Conservation (phyloP, 1,140 invertebrate genomes). For the Pentalonia nigronervosa region DNA sequence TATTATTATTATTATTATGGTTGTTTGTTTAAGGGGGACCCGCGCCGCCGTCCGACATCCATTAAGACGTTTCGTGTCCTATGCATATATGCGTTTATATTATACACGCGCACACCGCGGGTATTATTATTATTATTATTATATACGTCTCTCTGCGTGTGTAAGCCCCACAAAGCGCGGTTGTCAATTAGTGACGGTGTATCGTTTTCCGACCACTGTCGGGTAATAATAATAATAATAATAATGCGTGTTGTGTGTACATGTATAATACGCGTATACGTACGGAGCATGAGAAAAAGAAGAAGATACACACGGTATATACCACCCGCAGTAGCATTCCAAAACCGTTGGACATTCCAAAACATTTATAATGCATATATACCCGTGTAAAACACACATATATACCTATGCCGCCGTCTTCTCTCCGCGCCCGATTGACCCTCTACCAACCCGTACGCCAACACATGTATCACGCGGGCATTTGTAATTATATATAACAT, state of each 20-base stretch:
- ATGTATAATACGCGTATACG: background rate
- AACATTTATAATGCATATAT: background rate
- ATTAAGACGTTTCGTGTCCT: constrained; percentile 34
- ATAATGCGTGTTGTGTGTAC: background rate
- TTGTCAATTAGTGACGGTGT: constrained; percentile 47
- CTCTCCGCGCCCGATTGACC: background rate
- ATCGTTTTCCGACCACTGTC: constrained; percentile 39
- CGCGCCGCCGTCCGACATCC: background rate
- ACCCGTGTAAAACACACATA: no score
- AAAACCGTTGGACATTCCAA: constrained; percentile 49
- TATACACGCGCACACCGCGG: background rate
- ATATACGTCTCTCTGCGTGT: background rate
- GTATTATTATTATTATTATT: background rate
- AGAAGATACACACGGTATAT: background rate
- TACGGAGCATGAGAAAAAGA: background rate
- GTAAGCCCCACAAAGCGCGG: constrained; percentile 7
- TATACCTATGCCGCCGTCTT: background rate
- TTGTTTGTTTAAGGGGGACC: constrained; percentile 10
- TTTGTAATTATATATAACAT: background rate
- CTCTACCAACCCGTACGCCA: background rate
- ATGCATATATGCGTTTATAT: background rate
- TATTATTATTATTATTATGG: background rate
- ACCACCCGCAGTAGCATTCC: constrained; percentile 56
- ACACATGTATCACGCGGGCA: background rate
- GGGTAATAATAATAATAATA: constrained; percentile 6